These are phyloP conservation scores for Lepilemur ruficaudatus DNA, from an alignment of 2,797 vertebrate species.

Conservation along the genomic window DNA sequence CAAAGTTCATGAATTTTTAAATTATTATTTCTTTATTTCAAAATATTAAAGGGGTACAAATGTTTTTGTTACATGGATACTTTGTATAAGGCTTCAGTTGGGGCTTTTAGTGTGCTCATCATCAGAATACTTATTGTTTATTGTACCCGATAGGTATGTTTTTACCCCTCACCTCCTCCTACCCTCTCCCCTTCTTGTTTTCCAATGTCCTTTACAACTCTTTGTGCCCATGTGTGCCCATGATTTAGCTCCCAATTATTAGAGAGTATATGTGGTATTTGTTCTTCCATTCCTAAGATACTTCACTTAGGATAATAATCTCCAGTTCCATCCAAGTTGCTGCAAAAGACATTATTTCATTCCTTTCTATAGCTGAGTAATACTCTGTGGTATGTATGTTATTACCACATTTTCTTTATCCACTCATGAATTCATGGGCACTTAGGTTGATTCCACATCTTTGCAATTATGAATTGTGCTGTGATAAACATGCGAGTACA, in stretches of 20 bases:
- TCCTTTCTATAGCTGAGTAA: not conserved
- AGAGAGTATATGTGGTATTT: not conserved
- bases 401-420: not conserved
- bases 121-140: not conserved
- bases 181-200: not conserved
- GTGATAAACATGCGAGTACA: not conserved
- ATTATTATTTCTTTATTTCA: not conserved
- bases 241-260: not conserved
- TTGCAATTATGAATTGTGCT: not conserved
- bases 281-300: not conserved
- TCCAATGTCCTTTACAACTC: not conserved
- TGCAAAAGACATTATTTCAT: not conserved
- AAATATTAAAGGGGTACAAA: not conserved
- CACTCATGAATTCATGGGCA: not conserved
- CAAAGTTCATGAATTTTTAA: not conserved
- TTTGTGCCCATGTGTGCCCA: not conserved
- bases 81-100: no score
- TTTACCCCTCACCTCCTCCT: not conserved
- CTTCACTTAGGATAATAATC: not conserved
- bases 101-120: not conserved
- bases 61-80: not conserved
- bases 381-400: not conserved
- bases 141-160: not conserved
- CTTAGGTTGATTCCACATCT: not conserved
- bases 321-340: not conserved